A percentile compares a stretch with the other conserved stretches of the same genome.
Evolutionary conservation across 2,888 invertebrate species (phyloP).

Genomic region (Sarcophaga carnaria): DNA sequence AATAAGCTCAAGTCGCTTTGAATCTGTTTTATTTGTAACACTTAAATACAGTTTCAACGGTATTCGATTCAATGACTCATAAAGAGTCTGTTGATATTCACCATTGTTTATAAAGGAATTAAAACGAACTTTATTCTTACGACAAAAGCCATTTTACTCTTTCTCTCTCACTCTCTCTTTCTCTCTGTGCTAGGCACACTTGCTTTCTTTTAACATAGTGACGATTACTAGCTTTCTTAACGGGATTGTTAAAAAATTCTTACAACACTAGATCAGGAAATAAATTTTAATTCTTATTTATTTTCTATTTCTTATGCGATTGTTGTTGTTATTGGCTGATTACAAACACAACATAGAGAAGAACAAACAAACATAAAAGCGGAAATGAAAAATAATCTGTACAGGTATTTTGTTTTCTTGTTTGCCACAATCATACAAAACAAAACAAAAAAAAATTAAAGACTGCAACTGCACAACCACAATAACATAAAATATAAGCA

Average conservation of each 20-base stretch:
- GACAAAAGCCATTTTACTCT: too few relatives aligned
- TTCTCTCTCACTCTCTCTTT: too few relatives aligned
- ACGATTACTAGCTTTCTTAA: slow-evolving; percentile 14
- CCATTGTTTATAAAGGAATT: too few relatives aligned
- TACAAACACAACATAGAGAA: slow-evolving; percentile 23
- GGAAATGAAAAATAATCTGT: slow-evolving; percentile 67
- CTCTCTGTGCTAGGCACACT: too few relatives aligned
- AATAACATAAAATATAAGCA: not conserved
- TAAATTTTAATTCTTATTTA: slow-evolving; percentile 52
- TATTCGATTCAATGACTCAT: not conserved
- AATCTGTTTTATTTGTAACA: too few relatives aligned
- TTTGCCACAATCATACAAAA: slow-evolving; percentile 60
- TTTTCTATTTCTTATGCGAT: slow-evolving; percentile 29
- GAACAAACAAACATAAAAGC: slow-evolving; percentile 58
- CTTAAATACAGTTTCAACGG: too few relatives aligned
- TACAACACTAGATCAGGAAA: slow-evolving; percentile 64
- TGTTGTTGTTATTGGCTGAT: slow-evolving; percentile 11
- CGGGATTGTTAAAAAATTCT: slow-evolving; percentile 1
- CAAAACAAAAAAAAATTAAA: not conserved
- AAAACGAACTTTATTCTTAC: too few relatives aligned
- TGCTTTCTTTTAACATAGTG: too few relatives aligned
- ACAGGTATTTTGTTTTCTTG: slow-evolving; percentile 57
- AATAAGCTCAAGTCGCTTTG: too few relatives aligned
- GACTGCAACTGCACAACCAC: not conserved
- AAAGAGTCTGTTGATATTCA: not conserved